Base-by-base conservation (phyloP, 2,797 vertebrate species). In the Hoplostethus mediterraneus region DNA sequence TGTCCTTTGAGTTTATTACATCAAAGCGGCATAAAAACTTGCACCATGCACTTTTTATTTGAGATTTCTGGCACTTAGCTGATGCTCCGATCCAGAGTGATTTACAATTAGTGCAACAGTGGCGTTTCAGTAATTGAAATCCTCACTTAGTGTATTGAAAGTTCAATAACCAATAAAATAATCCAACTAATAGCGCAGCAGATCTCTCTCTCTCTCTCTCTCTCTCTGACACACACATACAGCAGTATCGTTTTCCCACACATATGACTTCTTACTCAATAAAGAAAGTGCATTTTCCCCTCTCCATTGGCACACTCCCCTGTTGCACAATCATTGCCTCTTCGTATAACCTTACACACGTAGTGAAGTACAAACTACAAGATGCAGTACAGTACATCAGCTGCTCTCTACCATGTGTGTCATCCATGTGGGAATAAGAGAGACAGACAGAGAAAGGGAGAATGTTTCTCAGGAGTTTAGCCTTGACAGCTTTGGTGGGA, bases 371-470 rank as follows among this genome's bases (percentile, higher is more conserved):
- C 62, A 63, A 71, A 79, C 68, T 53, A 71, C 65, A 57, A 63
- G 70, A 75, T 33, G 62, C 56, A 38, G 63, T 68, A 44, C 63
- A 77, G 75, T 55, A 70, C 59, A 80, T 85, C 79, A 79, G 76
- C 77, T 81, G 76, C 75, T 81, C 59, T 69, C 73, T 66, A 63
- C 65, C 70, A 66, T 71, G 79, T 80, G 72, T 58, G 62, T 63
- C 58, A 52, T 67, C 40, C 80, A 54, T 40, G 42, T 58, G 67
- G 79, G 80, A 84, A 73, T 71, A 25, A 54, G 25, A 54, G 17
- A 28, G 25, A 54, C 5, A 36, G 33, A 36, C 5, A 73, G 63
- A 44, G 10, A 4, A 51, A 65, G 42, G 16, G 40, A 8, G 62
- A 44, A 49, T 12, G 58, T 30, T 71, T 51, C 56, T 73, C 47